Base-by-base conservation (phyloP, 1,140 invertebrate species). In the Drosophila teissieri region DNA sequence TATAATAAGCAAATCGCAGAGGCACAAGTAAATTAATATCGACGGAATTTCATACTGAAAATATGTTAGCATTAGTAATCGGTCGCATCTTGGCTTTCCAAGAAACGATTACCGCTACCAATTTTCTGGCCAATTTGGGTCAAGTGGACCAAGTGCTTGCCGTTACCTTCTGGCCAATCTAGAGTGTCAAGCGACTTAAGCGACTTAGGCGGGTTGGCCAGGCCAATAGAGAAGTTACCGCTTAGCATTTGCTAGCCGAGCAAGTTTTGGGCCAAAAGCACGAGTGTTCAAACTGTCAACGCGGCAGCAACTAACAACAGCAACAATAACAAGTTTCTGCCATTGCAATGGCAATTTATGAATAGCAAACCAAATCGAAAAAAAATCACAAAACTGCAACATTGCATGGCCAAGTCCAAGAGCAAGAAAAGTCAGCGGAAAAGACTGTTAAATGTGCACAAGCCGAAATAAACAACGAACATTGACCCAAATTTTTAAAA, bases 381-480 rank as follows among this genome's bases (percentile, higher is more conserved):
- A 58, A 40, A 70, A 81, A 60, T 2, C 31, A 31, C 31, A 31
- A 80, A 86, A 83, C 19, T 88, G 83, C 83, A 77, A 39, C 57
- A 51, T 73, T 70, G 86, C 80, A 89, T 75, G 88, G 89, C 80
- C 80, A 89, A 91, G 88, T 91, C 89, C 85, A 90, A 90, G 85
- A 82, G 57, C 85, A 79, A 64, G 54, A 63, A 75, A 69, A 78
- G 58, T 80, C 72, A 74, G 77, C 79, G 44, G 51, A 80, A 85
- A 77, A 83, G 77, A 73, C 79, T 83, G 83, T 88, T 79, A 89
- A 79, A 19, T 80, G 65, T 80, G 84, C 89, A 85, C 44, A 91
- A 91, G 72, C 49, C 69, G 56, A 74, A 78, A 58, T 27, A 44
- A 70, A 64, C 37, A 64, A 53, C 46, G 70, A 88, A 77, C 83